phyloP scores from a whole-genome alignment of 2,797 vertebrate species.

The Pseudochirops cupreus region DNA sequence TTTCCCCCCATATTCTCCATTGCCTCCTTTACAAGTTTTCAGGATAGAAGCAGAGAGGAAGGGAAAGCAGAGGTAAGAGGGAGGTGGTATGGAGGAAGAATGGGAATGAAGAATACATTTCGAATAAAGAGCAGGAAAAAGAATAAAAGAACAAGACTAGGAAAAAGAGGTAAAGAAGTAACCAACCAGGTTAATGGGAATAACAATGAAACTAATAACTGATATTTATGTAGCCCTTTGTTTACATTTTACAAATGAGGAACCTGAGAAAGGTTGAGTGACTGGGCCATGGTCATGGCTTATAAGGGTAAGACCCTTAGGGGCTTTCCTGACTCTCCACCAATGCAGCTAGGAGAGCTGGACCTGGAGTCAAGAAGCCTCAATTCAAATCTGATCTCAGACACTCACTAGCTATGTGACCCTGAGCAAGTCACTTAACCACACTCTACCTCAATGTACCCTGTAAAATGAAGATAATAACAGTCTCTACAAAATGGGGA shows the following conservation, averaged over 20 bases:
- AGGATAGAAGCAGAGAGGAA: background rate
- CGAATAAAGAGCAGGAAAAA: background rate
- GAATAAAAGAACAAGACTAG: background rate
- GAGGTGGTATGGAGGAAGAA: background rate
- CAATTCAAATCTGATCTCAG: background rate
- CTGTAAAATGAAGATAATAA: background rate
- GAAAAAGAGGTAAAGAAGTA: background rate
- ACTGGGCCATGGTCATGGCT: background rate
- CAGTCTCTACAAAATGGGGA: background rate
- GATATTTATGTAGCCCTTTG: background rate
- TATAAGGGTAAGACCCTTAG: background rate
- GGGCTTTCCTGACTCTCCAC: background rate
- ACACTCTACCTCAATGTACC: background rate
- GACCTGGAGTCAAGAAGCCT: background rate
- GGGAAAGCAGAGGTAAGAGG: background rate
- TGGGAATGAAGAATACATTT: slow-evolving; percentile 22
- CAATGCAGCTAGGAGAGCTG: background rate
- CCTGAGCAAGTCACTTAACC: background rate
- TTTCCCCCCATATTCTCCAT: background rate
- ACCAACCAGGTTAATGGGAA: background rate
- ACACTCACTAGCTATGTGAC: background rate
- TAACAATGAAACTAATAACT: background rate
- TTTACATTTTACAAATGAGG: background rate
- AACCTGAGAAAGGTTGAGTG: background rate
- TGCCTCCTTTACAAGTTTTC: background rate